Percentiles rank a stretch among this genome's conserved stretches.
Evolutionary conservation across 2,797 vertebrate genomes (phyloP).

Genomic region (Microctenopoma stevenorrisi): DNA sequence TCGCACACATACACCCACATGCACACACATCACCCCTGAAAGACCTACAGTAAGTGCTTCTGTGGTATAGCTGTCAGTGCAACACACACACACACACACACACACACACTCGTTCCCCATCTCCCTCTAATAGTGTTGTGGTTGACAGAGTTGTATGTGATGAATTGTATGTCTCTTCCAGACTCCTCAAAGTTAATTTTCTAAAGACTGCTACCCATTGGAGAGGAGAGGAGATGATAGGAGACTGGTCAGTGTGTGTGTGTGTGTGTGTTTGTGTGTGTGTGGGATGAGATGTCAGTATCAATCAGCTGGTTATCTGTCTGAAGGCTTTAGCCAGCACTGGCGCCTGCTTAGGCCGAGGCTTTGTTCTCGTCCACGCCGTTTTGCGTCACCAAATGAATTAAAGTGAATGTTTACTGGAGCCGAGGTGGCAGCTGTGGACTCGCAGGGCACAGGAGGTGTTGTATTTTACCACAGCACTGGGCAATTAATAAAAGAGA

Average conservation of each 20-base stretch:
- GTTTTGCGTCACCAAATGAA: slow-evolving; percentile 29
- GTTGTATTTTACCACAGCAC: neutral
- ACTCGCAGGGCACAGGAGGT: neutral
- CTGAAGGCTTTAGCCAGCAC: slow-evolving; percentile 24
- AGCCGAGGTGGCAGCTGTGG: neutral
- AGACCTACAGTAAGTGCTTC: slow-evolving; percentile 55
- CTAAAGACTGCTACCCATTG: slow-evolving; percentile 88
- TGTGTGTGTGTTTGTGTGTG: slow-evolving; percentile 1
- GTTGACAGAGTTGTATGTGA: slow-evolving; percentile 82
- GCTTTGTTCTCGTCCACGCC: slow-evolving; percentile 28
- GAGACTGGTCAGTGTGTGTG: slow-evolving; percentile 53
- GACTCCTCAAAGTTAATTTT: slow-evolving; percentile 89
- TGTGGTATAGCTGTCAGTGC: slow-evolving; percentile 15
- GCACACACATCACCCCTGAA: slow-evolving; percentile 25
- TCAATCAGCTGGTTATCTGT: slow-evolving; percentile 44
- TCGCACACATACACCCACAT: slow-evolving; percentile 33
- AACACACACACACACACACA: too few relatives aligned
- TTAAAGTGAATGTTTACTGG: slow-evolving; percentile 22
- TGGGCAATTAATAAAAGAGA: neutral
- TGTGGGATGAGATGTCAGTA: slow-evolving; percentile 41
- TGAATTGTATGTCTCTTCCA: slow-evolving; percentile 82
- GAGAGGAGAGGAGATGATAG: slow-evolving; percentile 83
- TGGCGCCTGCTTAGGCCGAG: slow-evolving; percentile 34
- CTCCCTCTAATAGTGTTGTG: slow-evolving; percentile 78
- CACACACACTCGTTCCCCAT: neutral